A percentile compares a stretch with the other conserved stretches of the same genome.
phyloP scores from a whole-genome alignment of 1,140 invertebrate species.

The Popillia japonica region DNA sequence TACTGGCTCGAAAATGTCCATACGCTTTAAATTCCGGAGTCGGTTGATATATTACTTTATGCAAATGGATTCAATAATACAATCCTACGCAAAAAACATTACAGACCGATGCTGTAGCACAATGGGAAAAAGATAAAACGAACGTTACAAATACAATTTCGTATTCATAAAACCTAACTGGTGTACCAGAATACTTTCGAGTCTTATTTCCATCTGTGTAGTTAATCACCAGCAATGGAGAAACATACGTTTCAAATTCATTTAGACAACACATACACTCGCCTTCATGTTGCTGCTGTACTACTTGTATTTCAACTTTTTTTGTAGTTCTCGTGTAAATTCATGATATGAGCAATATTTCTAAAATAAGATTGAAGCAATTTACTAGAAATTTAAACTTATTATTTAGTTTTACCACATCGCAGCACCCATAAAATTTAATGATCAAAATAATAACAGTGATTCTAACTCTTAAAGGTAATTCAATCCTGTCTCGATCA shows the following conservation, averaged over 20 bases:
- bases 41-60: constrained; percentile 27
- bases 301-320: too few species aligned
- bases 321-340: too few species aligned
- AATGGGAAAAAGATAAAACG: constrained; percentile 26
- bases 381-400: too few species aligned
- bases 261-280: too few species aligned
- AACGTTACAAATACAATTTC: constrained; percentile 21
- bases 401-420: too few species aligned
- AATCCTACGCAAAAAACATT: constrained; percentile 25
- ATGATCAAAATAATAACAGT: not conserved
- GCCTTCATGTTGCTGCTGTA: too few species aligned
- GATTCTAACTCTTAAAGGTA: not conserved
- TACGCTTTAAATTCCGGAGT: constrained; percentile 15
- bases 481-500: not conserved
- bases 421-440: not conserved
- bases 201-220: not conserved
- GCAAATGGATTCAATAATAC: constrained; percentile 28
- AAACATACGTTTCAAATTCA: not conserved
- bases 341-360: not conserved
- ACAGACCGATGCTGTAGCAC: constrained; percentile 9
- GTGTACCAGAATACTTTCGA: not conserved
- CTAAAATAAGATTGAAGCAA: not conserved
- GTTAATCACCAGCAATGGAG: not conserved
- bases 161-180: constrained; percentile 14
- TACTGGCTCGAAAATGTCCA: not conserved